Percentiles rank a stretch among this genome's conserved stretches.
phyloP scores from a whole-genome alignment of 1,140 invertebrate species.

The Drosophila ambigua region DNA sequence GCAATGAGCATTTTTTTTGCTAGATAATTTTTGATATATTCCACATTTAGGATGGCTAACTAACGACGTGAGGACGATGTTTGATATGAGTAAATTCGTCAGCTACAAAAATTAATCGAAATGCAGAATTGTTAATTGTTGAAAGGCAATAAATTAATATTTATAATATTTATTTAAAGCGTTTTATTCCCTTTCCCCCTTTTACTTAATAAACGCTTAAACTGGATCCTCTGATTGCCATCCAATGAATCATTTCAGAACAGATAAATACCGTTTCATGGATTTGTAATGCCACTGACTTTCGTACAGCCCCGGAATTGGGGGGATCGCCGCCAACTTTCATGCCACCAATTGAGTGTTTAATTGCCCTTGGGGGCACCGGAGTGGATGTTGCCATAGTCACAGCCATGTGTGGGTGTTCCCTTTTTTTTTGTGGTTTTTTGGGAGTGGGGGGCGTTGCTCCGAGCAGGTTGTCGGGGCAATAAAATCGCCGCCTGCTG shows the following conservation, averaged over 20 bases:
- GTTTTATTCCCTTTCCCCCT: neutral
- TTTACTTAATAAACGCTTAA: slow-evolving; percentile 7
- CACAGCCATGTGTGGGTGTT: slow-evolving; percentile 20
- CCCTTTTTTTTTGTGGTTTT: slow-evolving; percentile 6
- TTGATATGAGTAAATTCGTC: too few relatives aligned
- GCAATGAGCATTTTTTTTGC: neutral
- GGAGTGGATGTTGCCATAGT: neutral
- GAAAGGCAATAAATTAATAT: too few relatives aligned
- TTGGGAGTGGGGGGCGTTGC: slow-evolving; percentile 8
- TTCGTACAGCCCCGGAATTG: slow-evolving; percentile 20
- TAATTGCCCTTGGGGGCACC: slow-evolving; percentile 53
- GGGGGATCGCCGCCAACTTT: slow-evolving; percentile 2
- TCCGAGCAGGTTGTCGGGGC: slow-evolving; percentile 47
- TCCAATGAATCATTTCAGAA: slow-evolving; percentile 8
- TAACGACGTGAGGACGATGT: too few relatives aligned
- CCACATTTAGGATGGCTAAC: neutral
- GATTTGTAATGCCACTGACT: slow-evolving; percentile 44
- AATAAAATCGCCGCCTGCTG: slow-evolving; percentile 58
- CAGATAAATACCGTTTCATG: slow-evolving; percentile 47
- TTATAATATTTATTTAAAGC: neutral
- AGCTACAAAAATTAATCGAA: too few relatives aligned
- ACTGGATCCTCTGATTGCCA: neutral
- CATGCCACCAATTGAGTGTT: slow-evolving; percentile 43
- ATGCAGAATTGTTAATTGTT: too few relatives aligned
- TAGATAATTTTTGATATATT: too few relatives aligned